phyloP scores from a whole-genome alignment of 2,797 vertebrate species.

The Sciaenops ocellatus region DNA sequence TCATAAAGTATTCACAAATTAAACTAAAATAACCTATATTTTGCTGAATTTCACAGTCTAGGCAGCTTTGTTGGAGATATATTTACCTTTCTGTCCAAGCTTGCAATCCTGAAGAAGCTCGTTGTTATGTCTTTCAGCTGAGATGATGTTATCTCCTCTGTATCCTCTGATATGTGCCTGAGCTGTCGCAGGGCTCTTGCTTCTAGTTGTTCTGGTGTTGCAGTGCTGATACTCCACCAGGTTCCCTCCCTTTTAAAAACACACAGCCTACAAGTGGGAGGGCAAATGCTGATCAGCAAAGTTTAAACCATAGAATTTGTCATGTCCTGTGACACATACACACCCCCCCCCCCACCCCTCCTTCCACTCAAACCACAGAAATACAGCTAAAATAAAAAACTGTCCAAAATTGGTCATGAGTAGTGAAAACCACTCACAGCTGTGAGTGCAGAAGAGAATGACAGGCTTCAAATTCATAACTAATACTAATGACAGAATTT shows the following conservation, averaged over 20 bases:
- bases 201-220: constrained; percentile 19
- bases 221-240: constrained; percentile 15
- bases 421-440: background rate
- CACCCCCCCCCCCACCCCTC: background rate
- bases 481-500: background rate
- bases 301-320: constrained; percentile 43
- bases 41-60: background rate
- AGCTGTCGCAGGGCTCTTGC: constrained; percentile 14
- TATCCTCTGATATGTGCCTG: constrained; percentile 24
- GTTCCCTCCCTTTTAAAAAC: constrained; percentile 54
- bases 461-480: background rate
- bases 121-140: constrained; percentile 26
- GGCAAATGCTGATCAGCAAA: constrained; percentile 28
- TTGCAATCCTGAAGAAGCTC: constrained; percentile 23
- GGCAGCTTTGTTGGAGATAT: constrained; percentile 16
- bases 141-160: background rate
- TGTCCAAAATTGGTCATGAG: constrained; percentile 61
- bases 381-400: background rate
- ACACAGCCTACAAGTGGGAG: constrained; percentile 55
- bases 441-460: background rate
- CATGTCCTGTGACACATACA: constrained; percentile 65
- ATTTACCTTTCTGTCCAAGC: constrained; percentile 62
- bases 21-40: background rate
- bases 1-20: background rate
- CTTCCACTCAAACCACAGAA: constrained; percentile 6